A percentile compares a stretch with the other conserved stretches of the same genome.
These are phyloP conservation scores for Chaetorhynchus papuensis DNA, from an alignment of 2,113 vertebrate species.

Conservation along the genomic window DNA sequence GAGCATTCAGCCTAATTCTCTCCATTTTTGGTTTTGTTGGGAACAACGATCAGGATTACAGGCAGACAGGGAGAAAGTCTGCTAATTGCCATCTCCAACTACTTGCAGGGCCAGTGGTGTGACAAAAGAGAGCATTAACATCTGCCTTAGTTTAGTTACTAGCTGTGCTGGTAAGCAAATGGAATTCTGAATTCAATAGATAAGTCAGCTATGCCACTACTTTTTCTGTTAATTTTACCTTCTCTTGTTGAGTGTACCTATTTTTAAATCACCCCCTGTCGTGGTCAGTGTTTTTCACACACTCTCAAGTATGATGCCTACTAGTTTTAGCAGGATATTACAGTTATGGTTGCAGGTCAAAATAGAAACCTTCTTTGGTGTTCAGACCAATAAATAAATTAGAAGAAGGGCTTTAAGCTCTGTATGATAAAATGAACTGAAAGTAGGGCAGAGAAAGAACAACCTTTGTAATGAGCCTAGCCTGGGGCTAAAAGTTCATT, in stretches of 20 bases:
- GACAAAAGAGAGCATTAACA: neutral
- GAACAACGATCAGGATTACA: neutral
- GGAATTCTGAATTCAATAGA: conserved; percentile 11
- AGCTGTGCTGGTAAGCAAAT: neutral
- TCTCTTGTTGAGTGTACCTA: neutral
- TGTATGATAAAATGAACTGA: conserved; percentile 61
- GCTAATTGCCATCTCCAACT: neutral
- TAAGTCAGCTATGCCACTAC: neutral
- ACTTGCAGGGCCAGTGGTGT: neutral
- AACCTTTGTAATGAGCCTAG: conserved; percentile 62
- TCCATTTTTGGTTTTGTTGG: neutral
- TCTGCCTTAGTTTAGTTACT: conserved; percentile 8
- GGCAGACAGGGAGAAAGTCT: neutral
- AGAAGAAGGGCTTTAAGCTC: conserved; percentile 58
- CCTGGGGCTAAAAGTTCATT: conserved; percentile 64
- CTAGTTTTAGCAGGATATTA: conserved; percentile 6
- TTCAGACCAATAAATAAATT: conserved; percentile 72
- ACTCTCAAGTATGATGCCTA: neutral
- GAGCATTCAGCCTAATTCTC: neutral
- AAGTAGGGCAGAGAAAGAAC: conserved; percentile 66
- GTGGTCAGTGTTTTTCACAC: conserved; percentile 20
- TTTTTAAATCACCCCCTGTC: neutral
- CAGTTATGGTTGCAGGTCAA: conserved; percentile 33
- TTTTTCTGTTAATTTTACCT: conserved; percentile 1
- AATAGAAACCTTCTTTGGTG: conserved; percentile 61